Conservation (phyloP, 2,797 vertebrate species). For the Intellagama lesueurii region DNA sequence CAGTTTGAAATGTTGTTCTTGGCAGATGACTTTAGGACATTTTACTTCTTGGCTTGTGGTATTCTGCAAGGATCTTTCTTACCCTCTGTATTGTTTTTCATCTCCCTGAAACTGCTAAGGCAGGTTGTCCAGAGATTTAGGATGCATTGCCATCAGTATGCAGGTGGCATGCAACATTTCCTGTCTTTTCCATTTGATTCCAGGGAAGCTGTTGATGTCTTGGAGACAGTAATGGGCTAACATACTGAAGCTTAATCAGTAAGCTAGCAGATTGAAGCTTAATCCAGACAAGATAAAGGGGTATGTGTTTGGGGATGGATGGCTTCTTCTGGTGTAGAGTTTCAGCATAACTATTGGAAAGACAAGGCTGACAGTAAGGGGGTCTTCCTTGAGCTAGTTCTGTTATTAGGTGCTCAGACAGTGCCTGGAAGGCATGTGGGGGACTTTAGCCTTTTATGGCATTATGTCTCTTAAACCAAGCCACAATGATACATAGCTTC, state of each 20-base stretch:
- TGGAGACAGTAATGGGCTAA: not conserved
- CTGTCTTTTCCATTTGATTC: not conserved
- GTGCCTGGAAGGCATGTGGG: no score
- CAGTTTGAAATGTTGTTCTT: not conserved
- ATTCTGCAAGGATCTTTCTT: not conserved
- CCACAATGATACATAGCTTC: no score
- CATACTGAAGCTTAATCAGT: not conserved
- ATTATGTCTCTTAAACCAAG: no score
- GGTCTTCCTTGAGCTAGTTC: no score
- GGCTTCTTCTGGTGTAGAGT: no score
- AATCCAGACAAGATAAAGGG: no score
- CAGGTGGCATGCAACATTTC: not conserved
- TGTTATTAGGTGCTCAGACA: no score
- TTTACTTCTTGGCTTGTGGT: not conserved
- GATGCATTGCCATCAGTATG: no score
- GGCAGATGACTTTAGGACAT: not conserved
- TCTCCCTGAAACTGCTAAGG: not conserved
- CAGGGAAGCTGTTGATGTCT: not conserved
- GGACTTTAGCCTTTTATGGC: no score
- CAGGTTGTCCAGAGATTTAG: not conserved
- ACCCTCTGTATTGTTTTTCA: not conserved
- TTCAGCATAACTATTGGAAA: no score
- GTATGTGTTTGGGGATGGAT: no score
- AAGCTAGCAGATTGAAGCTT: not conserved
- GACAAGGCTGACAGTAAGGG: no score